Conservation (phyloP, 2,797 vertebrate species). For the Pseudochaenichthys georgianus region DNA sequence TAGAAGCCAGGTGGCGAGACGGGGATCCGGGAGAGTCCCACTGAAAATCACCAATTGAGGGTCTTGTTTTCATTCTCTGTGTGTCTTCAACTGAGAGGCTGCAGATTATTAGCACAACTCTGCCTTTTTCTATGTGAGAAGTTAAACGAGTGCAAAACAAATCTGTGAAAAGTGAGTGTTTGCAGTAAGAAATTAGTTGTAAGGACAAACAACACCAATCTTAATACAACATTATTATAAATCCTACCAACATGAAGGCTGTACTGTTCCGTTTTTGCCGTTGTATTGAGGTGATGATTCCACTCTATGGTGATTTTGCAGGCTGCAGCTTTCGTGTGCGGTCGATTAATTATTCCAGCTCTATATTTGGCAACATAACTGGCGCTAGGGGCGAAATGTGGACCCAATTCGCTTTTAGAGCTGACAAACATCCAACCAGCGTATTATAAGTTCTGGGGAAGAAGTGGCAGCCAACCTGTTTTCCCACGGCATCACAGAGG, state of each 20-base stretch:
- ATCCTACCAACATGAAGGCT: not conserved
- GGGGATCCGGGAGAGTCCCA: constrained; percentile 40
- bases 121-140: too few species aligned
- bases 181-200: not conserved
- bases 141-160: not conserved
- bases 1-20: constrained; percentile 36
- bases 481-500: not conserved
- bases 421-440: constrained; percentile 3
- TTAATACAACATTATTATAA: not conserved
- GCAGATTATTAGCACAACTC: constrained; percentile 36
- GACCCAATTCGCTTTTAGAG: constrained; percentile 7
- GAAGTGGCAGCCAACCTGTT: not conserved
- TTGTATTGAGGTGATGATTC: not conserved
- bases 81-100: constrained; percentile 11
- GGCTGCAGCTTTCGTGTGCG: not conserved
- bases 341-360: not conserved
- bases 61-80: constrained; percentile 56
- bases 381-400: not conserved
- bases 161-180: not conserved
- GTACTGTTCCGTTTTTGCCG: not conserved
- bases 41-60: constrained; percentile 65
- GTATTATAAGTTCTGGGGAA: not conserved
- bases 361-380: not conserved
- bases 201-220: not conserved
- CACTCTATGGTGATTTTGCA: not conserved